Conservation (phyloP, 2,888 invertebrate genomes). For the Hypercompe scribonia region DNA sequence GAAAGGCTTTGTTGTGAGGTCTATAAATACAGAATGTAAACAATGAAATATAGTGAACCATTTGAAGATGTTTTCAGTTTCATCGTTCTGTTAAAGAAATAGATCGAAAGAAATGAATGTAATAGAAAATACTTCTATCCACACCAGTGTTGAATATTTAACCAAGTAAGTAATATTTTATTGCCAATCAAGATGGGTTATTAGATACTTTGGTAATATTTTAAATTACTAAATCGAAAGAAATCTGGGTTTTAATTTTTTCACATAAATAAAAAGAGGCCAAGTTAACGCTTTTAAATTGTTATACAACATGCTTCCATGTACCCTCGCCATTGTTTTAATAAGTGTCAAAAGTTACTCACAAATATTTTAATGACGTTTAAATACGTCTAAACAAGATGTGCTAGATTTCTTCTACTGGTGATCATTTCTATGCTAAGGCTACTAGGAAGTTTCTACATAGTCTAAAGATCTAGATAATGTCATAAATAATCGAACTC, state of each 20-base stretch:
- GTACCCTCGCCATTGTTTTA: too few relatives aligned
- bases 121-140: background rate
- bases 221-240: background rate
- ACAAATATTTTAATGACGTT: background rate
- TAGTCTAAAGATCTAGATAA: background rate
- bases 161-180: background rate
- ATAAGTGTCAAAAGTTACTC: too few relatives aligned
- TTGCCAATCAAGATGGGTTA: background rate
- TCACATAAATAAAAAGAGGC: background rate
- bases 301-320: too few relatives aligned
- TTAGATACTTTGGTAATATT: background rate
- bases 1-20: slow-evolving; percentile 31
- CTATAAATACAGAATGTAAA: slow-evolving; percentile 15
- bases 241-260: background rate
- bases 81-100: background rate
- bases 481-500: background rate
- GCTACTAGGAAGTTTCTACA: background rate
- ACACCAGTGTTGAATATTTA: too few relatives aligned
- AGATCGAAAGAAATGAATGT: background rate
- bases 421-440: background rate
- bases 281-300: too few relatives aligned
- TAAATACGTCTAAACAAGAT: too few relatives aligned
- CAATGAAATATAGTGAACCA: slow-evolving; percentile 13
- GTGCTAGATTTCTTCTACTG: background rate
- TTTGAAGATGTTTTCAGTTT: slow-evolving; percentile 7